phyloP scores from a whole-genome alignment of 2,888 invertebrate genomes.

The Pseudococcus viburni region DNA sequence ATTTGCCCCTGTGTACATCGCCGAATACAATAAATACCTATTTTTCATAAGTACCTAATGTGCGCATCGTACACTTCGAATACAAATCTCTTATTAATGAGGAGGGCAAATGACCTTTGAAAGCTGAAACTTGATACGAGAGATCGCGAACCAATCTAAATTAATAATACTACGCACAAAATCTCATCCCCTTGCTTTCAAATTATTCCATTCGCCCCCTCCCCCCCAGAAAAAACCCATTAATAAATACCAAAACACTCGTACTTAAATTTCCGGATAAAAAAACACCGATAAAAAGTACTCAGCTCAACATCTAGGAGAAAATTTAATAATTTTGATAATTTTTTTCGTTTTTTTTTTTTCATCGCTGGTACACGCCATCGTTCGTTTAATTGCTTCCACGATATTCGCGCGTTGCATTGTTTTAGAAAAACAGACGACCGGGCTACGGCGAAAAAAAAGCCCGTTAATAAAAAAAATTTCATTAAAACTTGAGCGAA shows the following conservation, averaged over 20 bases:
- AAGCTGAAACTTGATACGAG: neutral
- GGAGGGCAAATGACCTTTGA: neutral
- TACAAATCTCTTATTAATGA: neutral
- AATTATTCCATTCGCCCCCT: neutral
- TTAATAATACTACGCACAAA: neutral
- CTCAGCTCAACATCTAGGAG: neutral
- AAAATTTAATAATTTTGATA: constrained; percentile 54
- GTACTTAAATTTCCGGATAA: neutral
- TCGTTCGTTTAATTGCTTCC: constrained; percentile 51
- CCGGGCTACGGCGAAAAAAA: neutral
- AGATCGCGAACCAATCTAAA: neutral
- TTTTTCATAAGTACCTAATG: neutral
- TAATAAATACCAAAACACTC: neutral
- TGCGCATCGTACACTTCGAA: neutral
- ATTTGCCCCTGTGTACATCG: neutral
- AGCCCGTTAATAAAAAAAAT: constrained; percentile 51
- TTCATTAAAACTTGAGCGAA: constrained; percentile 52
- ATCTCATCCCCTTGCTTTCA: neutral
- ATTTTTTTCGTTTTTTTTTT: constrained; percentile 36
- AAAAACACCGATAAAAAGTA: neutral
- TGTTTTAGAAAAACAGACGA: constrained; percentile 34
- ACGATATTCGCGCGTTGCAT: constrained; percentile 29
- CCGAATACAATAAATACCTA: neutral
- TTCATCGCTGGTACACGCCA: constrained; percentile 29
- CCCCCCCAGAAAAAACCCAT: neutral